Conservation (phyloP, 1,140 invertebrate species). For the Cherax destructor region DNA sequence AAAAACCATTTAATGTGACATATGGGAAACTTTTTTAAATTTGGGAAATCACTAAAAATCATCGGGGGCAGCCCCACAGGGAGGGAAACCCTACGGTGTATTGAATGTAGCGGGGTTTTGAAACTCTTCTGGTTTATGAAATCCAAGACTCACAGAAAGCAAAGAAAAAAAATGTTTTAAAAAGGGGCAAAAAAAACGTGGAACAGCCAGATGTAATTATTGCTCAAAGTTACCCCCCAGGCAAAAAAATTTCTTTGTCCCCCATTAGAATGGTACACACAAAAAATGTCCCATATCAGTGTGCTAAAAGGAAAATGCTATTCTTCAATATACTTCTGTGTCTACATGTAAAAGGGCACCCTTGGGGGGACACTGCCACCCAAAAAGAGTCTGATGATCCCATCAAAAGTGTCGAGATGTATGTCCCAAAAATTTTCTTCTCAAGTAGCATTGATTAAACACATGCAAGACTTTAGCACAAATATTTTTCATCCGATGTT, state of each 20-base stretch:
- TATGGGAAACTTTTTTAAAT: neutral
- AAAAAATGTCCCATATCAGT: neutral
- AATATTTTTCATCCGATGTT: neutral
- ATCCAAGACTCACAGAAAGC: neutral
- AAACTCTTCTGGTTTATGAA: neutral
- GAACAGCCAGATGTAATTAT: neutral
- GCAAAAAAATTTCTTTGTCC: neutral
- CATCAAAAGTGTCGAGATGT: neutral
- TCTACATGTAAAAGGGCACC: neutral
- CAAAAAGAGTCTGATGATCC: neutral
- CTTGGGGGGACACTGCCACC: neutral
- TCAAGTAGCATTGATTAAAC: neutral
- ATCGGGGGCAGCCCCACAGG: neutral
- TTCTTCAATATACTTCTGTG: neutral
- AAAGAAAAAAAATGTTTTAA: neutral
- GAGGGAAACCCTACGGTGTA: neutral
- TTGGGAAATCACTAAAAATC: neutral
- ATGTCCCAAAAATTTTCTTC: neutral
- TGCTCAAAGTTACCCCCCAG: neutral
- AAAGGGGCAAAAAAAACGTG: neutral
- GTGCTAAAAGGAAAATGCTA: neutral
- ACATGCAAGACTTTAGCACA: neutral
- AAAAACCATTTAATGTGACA: slow-evolving; percentile 43
- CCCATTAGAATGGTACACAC: neutral
- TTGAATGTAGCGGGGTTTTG: neutral